These are phyloP conservation scores for Macropus fuliginosus DNA, from an alignment of 2,797 vertebrate genomes.

Conservation along the genomic window DNA sequence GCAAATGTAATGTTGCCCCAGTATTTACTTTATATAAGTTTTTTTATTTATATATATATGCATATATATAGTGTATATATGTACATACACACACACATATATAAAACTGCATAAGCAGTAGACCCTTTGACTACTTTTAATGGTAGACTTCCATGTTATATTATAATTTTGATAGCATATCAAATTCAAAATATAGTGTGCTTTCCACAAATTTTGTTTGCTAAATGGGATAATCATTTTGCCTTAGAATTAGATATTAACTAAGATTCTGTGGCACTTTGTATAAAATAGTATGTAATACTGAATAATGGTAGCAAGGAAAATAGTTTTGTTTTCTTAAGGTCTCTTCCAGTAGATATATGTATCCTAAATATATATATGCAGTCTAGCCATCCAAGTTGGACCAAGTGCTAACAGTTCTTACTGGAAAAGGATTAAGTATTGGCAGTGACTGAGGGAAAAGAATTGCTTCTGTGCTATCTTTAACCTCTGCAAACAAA, in stretches of 20 bases:
- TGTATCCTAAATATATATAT: not conserved
- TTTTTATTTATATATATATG: too few species aligned
- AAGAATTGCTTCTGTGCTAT: not conserved
- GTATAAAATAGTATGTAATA: not conserved
- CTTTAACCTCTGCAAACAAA: not conserved
- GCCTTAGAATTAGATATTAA: not conserved
- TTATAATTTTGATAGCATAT: not conserved
- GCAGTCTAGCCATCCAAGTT: not conserved
- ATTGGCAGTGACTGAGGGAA: not conserved
- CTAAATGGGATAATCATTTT: not conserved
- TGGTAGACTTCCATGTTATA: not conserved
- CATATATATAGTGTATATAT: too few species aligned
- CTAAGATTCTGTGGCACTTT: not conserved
- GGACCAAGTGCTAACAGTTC: not conserved
- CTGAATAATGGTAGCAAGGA: not conserved
- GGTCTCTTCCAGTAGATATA: not conserved
- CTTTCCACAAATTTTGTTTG: not conserved
- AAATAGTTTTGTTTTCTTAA: not conserved
- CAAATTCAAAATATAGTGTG: not conserved
- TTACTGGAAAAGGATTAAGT: not conserved
- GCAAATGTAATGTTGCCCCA: not conserved
- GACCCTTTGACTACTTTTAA: not conserved
- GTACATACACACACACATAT: too few species aligned
- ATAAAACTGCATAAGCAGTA: not conserved
- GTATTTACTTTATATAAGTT: not conserved